phyloP scores from a whole-genome alignment of 2,113 vertebrate species.

The Gracilinanus agilis region DNA sequence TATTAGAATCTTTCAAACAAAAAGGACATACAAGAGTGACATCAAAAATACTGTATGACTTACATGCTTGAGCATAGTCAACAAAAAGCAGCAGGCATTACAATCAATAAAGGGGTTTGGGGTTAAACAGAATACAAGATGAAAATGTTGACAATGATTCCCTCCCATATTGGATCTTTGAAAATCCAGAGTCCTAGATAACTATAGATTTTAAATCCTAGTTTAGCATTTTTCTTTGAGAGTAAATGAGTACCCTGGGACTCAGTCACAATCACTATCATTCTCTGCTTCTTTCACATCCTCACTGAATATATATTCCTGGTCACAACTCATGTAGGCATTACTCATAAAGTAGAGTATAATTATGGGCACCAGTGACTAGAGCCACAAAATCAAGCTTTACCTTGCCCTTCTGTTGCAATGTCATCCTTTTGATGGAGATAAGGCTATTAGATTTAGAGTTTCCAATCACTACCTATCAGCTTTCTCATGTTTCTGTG shows the following conservation, averaged over 20 bases:
- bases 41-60: not conserved
- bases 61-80: not conserved
- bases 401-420: constrained; percentile 99
- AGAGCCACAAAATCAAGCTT: constrained; percentile 98
- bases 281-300: constrained; percentile 97
- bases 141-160: not conserved
- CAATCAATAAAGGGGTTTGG: not conserved
- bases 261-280: constrained; percentile 95
- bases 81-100: not conserved
- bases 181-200: not conserved
- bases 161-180: not conserved
- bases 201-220: not conserved
- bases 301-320: constrained; percentile 97
- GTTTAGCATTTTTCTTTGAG: not conserved
- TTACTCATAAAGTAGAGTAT: constrained; percentile 99
- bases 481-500: constrained; percentile 99
- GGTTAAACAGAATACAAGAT: not conserved
- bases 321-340: constrained; percentile 99
- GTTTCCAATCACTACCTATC: constrained; percentile 99
- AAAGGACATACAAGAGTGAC: constrained; percentile 35
- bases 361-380: constrained; percentile 93
- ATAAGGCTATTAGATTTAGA: constrained; percentile 98
- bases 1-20: constrained; percentile 51
- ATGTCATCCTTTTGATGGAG: constrained; percentile 96
- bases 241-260: not conserved